Conservation (phyloP, 1,140 invertebrate genomes). For the Ectropis grisescens region DNA sequence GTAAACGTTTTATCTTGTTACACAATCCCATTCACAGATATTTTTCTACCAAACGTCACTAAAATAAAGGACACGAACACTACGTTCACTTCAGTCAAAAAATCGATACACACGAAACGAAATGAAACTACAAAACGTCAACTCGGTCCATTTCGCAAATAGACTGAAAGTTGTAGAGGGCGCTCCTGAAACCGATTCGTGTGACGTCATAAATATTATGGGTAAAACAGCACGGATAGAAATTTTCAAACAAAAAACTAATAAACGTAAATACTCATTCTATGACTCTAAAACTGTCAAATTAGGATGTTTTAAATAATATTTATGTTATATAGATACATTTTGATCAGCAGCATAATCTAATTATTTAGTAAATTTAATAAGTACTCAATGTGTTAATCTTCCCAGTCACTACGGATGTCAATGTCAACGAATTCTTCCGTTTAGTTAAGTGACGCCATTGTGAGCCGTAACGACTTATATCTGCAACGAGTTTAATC, state of each 20-base stretch:
- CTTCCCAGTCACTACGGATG: too few species aligned
- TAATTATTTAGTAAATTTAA: too few species aligned
- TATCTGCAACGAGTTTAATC: conserved; percentile 73
- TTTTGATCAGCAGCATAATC: too few species aligned
- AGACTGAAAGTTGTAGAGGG: conserved; percentile 62
- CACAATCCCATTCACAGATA: conserved; percentile 84
- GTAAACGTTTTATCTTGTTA: conserved; percentile 73
- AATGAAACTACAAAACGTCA: conserved; percentile 66
- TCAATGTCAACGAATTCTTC: too few species aligned
- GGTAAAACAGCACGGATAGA: conserved; percentile 37
- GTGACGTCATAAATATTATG: conserved; percentile 69
- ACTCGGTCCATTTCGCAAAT: conserved; percentile 28
- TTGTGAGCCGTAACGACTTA: conserved; percentile 85
- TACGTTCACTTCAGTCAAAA: conserved; percentile 79
- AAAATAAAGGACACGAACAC: conserved; percentile 83
- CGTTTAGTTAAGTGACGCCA: conserved; percentile 83
- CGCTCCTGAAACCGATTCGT: conserved; percentile 30
- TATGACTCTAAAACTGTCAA: too few species aligned
- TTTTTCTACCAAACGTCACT: conserved; percentile 79
- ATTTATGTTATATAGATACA: too few species aligned
- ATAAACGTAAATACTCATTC: too few species aligned
- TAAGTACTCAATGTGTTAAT: too few species aligned
- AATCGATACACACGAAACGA: conserved; percentile 80
- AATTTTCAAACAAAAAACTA: too few species aligned
- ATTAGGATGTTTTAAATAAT: too few species aligned